Conservation (phyloP, 2,113 vertebrate genomes). For the Scomber scombrus region DNA sequence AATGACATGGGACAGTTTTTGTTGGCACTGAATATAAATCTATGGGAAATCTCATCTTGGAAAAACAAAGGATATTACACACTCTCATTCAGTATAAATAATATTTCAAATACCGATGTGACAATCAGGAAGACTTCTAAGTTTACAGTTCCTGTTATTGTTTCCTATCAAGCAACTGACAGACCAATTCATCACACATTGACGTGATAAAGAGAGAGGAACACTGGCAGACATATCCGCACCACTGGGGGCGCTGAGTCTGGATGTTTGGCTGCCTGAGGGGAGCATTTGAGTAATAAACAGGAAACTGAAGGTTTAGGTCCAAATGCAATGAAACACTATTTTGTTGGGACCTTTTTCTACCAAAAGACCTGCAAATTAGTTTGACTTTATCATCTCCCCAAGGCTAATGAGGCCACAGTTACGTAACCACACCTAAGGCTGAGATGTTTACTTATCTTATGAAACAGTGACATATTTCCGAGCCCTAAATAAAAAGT, state of each 20-base stretch:
- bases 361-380: not conserved
- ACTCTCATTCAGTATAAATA: conserved; percentile 62
- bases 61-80: conserved; percentile 71
- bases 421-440: conserved; percentile 47
- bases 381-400: not conserved
- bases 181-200: conserved; percentile 78
- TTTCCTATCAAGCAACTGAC: conserved; percentile 80
- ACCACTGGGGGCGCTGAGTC: conserved; percentile 73
- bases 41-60: conserved; percentile 34
- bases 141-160: conserved; percentile 88
- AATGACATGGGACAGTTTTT: conserved; percentile 15
- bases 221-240: conserved; percentile 75
- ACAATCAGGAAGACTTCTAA: conserved; percentile 76
- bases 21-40: conserved; percentile 13
- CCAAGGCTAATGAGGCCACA: not conserved
- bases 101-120: conserved; percentile 74
- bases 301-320: conserved; percentile 67
- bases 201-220: conserved; percentile 76
- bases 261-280: conserved; percentile 65
- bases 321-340: not conserved
- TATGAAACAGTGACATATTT: conserved; percentile 77
- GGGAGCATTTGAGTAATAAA: conserved; percentile 66
- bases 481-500: conserved; percentile 82
- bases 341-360: not conserved
- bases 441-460: conserved; percentile 83